These are phyloP conservation scores for Eledona agricola DNA, from an alignment of 2,888 invertebrate species.

Conservation along the genomic window DNA sequence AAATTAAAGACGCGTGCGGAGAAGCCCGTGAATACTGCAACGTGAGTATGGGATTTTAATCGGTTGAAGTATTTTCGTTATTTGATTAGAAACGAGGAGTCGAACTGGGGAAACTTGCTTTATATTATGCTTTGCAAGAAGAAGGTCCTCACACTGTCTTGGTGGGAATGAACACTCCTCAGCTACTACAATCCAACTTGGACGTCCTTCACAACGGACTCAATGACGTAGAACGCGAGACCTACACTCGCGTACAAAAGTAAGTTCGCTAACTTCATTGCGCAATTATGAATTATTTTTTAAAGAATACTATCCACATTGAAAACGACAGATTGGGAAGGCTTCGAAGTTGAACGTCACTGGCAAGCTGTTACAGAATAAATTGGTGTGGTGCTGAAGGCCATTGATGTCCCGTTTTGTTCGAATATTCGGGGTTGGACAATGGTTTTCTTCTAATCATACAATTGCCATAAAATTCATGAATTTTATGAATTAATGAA, in stretches of 20 bases:
- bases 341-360: constrained; percentile 65
- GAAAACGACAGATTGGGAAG: constrained; percentile 71
- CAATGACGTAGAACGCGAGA: constrained; percentile 69
- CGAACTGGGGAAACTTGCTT: constrained; percentile 77
- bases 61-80: no score
- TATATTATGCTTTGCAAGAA: constrained; percentile 71
- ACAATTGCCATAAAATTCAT: neutral
- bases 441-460: no score
- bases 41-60: constrained; percentile 65
- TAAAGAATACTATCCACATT: constrained; percentile 64
- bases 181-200: constrained; percentile 72
- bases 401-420: neutral
- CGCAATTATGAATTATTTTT: constrained; percentile 41
- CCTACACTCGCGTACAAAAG: constrained; percentile 61
- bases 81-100: constrained; percentile 68
- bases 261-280: constrained; percentile 39
- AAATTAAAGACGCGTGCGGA: constrained; percentile 69
- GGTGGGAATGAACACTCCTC: constrained; percentile 77
- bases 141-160: constrained; percentile 74
- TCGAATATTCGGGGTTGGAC: neutral
- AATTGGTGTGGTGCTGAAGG: no score
- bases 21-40: constrained; percentile 74
- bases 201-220: constrained; percentile 72
- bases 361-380: constrained; percentile 36
- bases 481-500: constrained; percentile 2